These are phyloP conservation scores for Chrysolina haemoptera DNA, from an alignment of 2,888 invertebrate genomes.

Conservation along the genomic window DNA sequence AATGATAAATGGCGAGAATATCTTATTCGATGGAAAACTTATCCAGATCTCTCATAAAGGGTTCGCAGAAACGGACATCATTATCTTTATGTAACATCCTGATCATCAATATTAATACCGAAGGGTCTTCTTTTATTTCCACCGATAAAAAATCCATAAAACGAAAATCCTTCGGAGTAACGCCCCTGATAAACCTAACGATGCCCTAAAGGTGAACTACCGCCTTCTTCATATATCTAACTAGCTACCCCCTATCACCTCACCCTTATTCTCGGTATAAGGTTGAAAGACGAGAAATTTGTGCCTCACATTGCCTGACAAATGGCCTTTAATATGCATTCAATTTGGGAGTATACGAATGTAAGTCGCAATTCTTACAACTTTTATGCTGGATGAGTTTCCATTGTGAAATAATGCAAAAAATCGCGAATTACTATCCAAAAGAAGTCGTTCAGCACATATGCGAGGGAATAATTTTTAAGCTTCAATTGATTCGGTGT, in stretches of 20 bases:
- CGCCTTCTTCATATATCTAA: constrained; percentile 37
- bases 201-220: constrained; percentile 34
- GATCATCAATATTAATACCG: not conserved
- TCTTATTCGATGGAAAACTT: no score
- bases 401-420: not conserved
- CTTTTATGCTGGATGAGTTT: not conserved
- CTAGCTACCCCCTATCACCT: constrained; percentile 13
- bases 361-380: constrained; percentile 31
- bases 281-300: constrained; percentile 38
- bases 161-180: not conserved
- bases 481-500: not conserved
- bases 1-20: no score
- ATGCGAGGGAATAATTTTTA: not conserved
- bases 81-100: not conserved
- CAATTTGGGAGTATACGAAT: constrained; percentile 42
- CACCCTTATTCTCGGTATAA: not conserved
- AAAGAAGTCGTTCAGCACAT: not conserved
- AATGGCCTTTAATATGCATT: constrained; percentile 45
- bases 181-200: constrained; percentile 40
- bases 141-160: constrained; percentile 9
- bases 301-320: constrained; percentile 44
- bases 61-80: not conserved
- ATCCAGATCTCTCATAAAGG: no score
- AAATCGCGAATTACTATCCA: not conserved
- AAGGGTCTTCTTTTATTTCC: not conserved